Percentiles rank a stretch among this genome's conserved stretches.
Conservation (phyloP, 2,113 vertebrate species). For the Carlito syrichta region DNA sequence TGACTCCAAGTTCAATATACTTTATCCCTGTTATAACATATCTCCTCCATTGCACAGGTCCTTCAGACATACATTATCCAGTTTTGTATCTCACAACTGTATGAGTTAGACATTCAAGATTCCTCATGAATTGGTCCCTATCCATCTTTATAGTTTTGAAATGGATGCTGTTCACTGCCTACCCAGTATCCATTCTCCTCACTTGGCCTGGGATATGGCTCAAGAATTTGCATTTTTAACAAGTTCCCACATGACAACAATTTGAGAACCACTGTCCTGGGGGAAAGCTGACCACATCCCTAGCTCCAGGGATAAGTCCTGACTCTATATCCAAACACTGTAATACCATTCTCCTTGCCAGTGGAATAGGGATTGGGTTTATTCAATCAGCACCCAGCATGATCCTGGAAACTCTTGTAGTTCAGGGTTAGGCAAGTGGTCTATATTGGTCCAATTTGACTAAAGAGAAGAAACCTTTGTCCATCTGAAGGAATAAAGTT, state of each 20-base stretch:
- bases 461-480: neutral
- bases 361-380: neutral
- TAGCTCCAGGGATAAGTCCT: neutral
- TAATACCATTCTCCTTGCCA: neutral
- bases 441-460: neutral
- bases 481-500: neutral
- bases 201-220: neutral
- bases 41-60: neutral
- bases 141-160: slow-evolving; percentile 27
- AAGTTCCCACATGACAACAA: neutral
- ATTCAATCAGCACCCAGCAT: neutral
- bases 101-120: neutral
- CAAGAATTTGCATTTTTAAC: slow-evolving; percentile 15
- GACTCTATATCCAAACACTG: neutral
- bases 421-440: neutral
- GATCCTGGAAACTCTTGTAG: neutral
- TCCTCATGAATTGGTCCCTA: neutral
- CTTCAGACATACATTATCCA: neutral
- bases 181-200: neutral
- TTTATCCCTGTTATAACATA: neutral
- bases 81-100: neutral
- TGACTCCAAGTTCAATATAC: neutral
- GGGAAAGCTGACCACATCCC: neutral
- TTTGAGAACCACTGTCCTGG: neutral
- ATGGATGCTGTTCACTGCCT: neutral